A percentile compares a stretch with the other conserved stretches of the same genome.
Evolutionary conservation across 1,140 invertebrate genomes (phyloP).

Genomic region (Drosophila watanabei): DNA sequence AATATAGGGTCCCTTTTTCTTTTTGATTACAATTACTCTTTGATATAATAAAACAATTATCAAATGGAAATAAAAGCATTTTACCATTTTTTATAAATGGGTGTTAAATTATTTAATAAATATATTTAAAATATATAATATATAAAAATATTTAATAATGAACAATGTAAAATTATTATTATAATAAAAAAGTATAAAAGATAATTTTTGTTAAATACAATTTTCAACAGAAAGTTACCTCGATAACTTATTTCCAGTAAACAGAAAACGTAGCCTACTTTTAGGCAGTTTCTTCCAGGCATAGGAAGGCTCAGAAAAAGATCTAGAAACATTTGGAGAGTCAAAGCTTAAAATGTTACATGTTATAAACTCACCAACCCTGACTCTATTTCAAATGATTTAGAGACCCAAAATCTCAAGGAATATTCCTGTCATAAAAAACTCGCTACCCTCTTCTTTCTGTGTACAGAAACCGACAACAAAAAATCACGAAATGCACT

Average conservation of each 20-base stretch:
- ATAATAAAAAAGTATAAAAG: background rate
- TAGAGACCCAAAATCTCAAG: background rate
- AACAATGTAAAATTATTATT: background rate
- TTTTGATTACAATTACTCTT: background rate
- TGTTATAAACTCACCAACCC: too few species aligned
- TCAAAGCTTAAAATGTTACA: too few species aligned
- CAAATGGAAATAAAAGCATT: too few species aligned
- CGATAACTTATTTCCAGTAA: background rate
- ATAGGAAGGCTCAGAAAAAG: too few species aligned
- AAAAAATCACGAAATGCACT: slow-evolving; percentile 44
- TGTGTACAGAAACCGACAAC: slow-evolving; percentile 6
- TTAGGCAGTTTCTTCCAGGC: background rate
- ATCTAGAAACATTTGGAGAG: too few species aligned
- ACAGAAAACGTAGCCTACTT: background rate
- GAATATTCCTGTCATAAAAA: background rate
- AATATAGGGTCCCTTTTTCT: too few species aligned
- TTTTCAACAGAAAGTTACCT: background rate
- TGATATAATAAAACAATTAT: background rate
- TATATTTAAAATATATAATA: too few species aligned
- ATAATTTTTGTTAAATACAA: too few species aligned
- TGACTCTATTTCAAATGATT: background rate
- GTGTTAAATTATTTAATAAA: too few species aligned
- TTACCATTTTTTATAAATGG: too few species aligned
- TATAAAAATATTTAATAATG: background rate
- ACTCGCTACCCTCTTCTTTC: background rate